These are phyloP conservation scores for Pseudomyrmex pallidus DNA, from an alignment of 1,140 invertebrate genomes.

Conservation along the genomic window DNA sequence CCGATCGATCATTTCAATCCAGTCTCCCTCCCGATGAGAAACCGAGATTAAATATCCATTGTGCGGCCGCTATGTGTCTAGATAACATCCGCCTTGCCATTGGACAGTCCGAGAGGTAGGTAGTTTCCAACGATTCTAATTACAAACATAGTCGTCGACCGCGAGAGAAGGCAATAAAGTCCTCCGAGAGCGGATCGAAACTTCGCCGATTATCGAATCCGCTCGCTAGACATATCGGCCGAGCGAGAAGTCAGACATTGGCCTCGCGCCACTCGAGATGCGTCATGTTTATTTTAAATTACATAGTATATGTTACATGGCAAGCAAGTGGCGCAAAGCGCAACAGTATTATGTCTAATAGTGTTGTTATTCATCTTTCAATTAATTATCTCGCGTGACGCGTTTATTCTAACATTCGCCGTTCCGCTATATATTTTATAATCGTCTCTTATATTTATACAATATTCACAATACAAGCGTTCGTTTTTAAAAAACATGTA, in stretches of 20 bases:
- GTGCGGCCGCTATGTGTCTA: constrained; percentile 45
- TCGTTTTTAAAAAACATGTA: not conserved
- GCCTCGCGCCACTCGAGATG: not conserved
- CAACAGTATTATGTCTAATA: constrained; percentile 19
- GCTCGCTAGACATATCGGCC: constrained; percentile 20
- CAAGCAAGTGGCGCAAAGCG: constrained; percentile 19
- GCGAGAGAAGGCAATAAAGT: constrained; percentile 42
- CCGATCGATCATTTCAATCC: constrained; percentile 56
- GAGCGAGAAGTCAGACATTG: constrained; percentile 25
- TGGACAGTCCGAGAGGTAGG: not conserved
- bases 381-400: not conserved
- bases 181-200: constrained; percentile 10
- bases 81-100: constrained; percentile 28
- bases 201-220: constrained; percentile 51
- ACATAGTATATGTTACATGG: not conserved
- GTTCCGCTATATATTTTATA: not conserved
- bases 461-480: no score
- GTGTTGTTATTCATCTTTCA: not conserved
- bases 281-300: constrained; percentile 30
- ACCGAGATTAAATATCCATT: constrained; percentile 60
- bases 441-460: not conserved
- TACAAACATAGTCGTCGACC: constrained; percentile 45
- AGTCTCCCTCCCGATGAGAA: constrained; percentile 28
- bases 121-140: constrained; percentile 58
- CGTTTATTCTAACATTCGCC: not conserved